Evolutionary conservation across 2,113 vertebrate genomes (phyloP), one percentile per base, ranked within the genome.

Genomic region (Cygnus buccinator): DNA sequence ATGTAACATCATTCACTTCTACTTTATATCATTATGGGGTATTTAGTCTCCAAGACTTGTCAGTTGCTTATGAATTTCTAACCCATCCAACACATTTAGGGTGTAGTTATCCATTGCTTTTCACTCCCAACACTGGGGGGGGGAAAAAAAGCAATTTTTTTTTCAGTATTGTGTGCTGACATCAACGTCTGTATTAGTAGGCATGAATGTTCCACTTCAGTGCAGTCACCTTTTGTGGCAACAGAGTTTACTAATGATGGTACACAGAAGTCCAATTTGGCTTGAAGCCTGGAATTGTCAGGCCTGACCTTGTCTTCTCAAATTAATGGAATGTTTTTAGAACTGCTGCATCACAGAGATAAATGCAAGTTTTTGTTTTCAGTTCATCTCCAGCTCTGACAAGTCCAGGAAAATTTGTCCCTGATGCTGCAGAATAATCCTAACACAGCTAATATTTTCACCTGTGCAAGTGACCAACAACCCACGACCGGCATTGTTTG

Each of bases 391-490:
- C 11, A 83, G 55, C 37, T 77, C 54, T 89, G 91, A 95, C 85
- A 96, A 95, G 84, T 91, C 87, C 59, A 88, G 90, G 88, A 95
- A 78, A 86, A 43, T n/a, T 14, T 66, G 57, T 55, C 46, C 74
- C 14, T 44, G 58, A 73, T 52, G 55, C 26, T 73, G 70, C 67
- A 84, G 66, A 76, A 67, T 46, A 83, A 88, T 63, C 58, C 59
- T 50, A 80, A 58, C 43, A 76, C 28, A 85, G 61, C 23, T 37
- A 90, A 1, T n/a, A 81, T 33, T 89, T 94, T 76, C 80, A 93
- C 59, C 57, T 74, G 52, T 62, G 87, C 73, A 52, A 91, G 82
- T 78, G 72, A 84, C 75, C 84, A 96, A 91, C 67, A 91, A 93
- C 48, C 57, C 84, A 46, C 13, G 46, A 67, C 41, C 1, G 17